Evolutionary conservation across 2,888 invertebrate species (phyloP).

Genomic region (Didymodactylos carnosus): DNA sequence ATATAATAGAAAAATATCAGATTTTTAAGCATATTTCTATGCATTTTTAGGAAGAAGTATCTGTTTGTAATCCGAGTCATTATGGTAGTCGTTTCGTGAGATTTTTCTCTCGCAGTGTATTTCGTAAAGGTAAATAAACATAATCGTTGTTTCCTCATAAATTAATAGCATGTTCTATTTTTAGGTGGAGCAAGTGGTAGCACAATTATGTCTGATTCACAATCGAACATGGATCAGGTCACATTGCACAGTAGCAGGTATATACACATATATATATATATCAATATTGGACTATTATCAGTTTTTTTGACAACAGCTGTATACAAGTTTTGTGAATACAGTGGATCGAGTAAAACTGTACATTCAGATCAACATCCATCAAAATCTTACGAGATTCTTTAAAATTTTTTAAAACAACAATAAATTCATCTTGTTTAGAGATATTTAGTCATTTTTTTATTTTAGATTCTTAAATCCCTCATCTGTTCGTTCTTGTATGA

Average conservation of each 20-base stretch:
- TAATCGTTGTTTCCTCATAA: no score
- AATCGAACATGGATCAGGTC: not conserved
- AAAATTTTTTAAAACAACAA: no score
- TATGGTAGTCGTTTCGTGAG: slow-evolving; percentile 10
- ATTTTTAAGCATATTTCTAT: no score
- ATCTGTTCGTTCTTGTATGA: not conserved
- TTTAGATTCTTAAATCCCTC: not conserved
- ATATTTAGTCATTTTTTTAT: not conserved
- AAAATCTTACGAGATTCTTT: no score
- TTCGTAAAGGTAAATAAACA: slow-evolving; percentile 9
- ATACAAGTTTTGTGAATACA: no score
- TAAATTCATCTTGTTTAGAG: not conserved
- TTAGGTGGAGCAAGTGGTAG: not conserved
- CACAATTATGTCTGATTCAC: not conserved
- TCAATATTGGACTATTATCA: no score
- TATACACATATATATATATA: no score
- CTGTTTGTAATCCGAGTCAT: slow-evolving; percentile 11
- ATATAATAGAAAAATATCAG: no score
- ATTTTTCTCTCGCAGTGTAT: slow-evolving; percentile 5
- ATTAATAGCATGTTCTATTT: not conserved
- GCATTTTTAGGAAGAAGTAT: slow-evolving; percentile 4
- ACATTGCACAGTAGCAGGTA: not conserved
- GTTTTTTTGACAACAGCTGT: no score
- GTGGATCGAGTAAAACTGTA: no score
- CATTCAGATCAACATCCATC: no score